Conservation (phyloP, 2,888 invertebrate genomes). For the Netelia melanura region DNA sequence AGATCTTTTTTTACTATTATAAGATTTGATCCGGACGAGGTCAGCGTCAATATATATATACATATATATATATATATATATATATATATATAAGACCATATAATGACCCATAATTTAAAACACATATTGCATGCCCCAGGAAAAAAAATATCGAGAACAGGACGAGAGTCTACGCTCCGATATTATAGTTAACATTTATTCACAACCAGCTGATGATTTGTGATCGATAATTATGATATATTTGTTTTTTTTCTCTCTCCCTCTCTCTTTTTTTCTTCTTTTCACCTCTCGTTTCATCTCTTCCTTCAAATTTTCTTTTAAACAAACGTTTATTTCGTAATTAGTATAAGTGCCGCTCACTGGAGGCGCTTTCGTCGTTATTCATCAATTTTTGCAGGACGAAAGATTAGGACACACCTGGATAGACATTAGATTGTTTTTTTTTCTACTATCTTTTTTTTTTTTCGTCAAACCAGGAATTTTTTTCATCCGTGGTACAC, state of each 20-base stretch:
- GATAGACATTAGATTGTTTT: background rate
- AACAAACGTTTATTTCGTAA: conserved; percentile 40
- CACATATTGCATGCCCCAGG: conserved; percentile 66
- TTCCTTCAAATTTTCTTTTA: background rate
- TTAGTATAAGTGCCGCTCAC: conserved; percentile 1
- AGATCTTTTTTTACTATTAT: conserved; percentile 44
- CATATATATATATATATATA: conserved; percentile 62
- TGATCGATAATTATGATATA: conserved; percentile 71
- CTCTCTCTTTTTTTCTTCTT: no score
- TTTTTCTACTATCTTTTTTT: no score
- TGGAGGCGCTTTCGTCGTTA: background rate
- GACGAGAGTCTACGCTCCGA: conserved; percentile 63
- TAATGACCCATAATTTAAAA: conserved; percentile 59
- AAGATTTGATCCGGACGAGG: conserved; percentile 63
- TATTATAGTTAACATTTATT: conserved; percentile 78
- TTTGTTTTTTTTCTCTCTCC: conserved; percentile 15
- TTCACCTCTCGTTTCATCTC: background rate
- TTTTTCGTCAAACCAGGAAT: background rate
- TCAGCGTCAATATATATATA: conserved; percentile 65
- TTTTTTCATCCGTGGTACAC: background rate
- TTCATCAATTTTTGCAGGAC: conserved; percentile 21
- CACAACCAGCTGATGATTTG: conserved; percentile 83
- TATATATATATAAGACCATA: conserved; percentile 30
- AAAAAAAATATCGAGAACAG: conserved; percentile 63
- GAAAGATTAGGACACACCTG: conserved; percentile 38